Evolutionary conservation across 2,888 invertebrate species (phyloP).

Genomic region (Heliconius aoede): DNA sequence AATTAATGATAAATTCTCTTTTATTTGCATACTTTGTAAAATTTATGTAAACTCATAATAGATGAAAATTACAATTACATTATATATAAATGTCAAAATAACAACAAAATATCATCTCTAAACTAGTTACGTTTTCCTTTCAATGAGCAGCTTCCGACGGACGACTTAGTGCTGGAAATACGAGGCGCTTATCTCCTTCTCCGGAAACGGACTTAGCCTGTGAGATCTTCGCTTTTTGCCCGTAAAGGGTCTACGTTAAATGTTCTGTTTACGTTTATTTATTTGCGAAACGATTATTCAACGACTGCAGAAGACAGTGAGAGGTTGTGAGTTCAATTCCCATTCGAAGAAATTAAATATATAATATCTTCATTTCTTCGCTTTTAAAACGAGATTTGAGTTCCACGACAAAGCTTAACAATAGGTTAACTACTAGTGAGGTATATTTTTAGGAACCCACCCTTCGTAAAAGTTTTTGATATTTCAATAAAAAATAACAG

Average conservation of each 20-base stretch:
- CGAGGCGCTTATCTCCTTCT: conserved; percentile 54
- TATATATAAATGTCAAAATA: not conserved
- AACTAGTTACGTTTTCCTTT: conserved; percentile 52
- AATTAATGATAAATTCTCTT: not conserved
- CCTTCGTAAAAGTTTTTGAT: not conserved
- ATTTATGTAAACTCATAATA: not conserved
- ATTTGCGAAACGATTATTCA: not conserved
- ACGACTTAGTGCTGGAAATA: conserved; percentile 57
- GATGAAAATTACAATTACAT: not conserved
- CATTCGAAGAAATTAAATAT: no score
- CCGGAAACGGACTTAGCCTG: conserved; percentile 52
- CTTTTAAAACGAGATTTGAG: no score
- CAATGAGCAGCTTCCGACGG: conserved; percentile 52
- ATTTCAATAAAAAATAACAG: not conserved
- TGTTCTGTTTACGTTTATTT: conserved; percentile 3
- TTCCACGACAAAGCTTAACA: no score
- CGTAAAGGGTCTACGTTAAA: conserved; percentile 2
- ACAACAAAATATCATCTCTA: conserved; percentile 4
- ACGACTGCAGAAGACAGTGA: no score
- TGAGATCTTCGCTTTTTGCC: conserved; percentile 30
- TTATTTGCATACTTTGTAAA: no score
- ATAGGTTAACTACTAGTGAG: no score
- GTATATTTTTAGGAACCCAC: no score
- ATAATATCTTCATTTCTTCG: no score
- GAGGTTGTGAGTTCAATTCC: no score